Percentiles rank a stretch among this genome's conserved stretches.
These are phyloP conservation scores for Drosophila grimshawi DNA, from an alignment of 1,140 invertebrate genomes.

Conservation along the genomic window DNA sequence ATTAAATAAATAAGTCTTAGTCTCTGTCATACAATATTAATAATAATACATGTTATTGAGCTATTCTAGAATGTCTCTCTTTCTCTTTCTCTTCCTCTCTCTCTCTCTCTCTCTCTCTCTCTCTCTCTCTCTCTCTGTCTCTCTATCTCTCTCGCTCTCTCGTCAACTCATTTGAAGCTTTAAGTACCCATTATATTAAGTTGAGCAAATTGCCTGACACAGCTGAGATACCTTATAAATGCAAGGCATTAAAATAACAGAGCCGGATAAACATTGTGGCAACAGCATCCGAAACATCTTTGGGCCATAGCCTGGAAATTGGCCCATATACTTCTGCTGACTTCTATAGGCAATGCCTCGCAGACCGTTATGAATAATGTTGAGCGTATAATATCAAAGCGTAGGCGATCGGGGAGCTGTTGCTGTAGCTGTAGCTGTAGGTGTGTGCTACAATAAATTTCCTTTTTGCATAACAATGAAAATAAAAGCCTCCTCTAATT, in stretches of 20 bases:
- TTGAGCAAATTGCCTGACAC: not conserved
- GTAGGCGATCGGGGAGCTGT: too few species aligned
- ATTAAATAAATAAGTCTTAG: not conserved
- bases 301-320: conserved; percentile 6
- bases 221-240: not conserved
- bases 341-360: conserved; percentile 30
- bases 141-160: too few species aligned
- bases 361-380: conserved; percentile 69
- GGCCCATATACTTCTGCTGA: conserved; percentile 12
- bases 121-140: too few species aligned
- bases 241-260: conserved; percentile 10
- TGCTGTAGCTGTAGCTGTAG: not conserved
- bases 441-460: conserved; percentile 47
- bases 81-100: too few species aligned
- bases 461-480: conserved; percentile 53
- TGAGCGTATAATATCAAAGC: conserved; percentile 38
- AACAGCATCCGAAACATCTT: conserved; percentile 24
- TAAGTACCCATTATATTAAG: not conserved
- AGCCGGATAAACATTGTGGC: conserved; percentile 29
- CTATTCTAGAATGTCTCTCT: too few species aligned
- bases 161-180: too few species aligned
- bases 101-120: too few species aligned
- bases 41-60: too few species aligned
- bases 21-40: too few species aligned
- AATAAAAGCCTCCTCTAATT: conserved; percentile 51